phyloP scores from a whole-genome alignment of 1,140 invertebrate species.

The Pseudoatta argentina region DNA sequence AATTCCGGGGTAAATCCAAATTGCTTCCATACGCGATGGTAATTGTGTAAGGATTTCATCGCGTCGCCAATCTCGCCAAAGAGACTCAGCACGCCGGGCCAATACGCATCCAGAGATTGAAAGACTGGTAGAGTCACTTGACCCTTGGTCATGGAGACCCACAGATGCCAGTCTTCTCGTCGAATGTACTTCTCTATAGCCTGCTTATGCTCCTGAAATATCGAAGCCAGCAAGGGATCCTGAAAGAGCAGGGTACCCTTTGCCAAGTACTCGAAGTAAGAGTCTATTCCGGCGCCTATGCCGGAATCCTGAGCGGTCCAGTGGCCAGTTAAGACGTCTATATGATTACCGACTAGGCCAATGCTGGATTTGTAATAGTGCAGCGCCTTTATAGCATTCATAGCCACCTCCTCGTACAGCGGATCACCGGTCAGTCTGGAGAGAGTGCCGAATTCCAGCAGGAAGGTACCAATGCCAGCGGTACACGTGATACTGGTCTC shows the following conservation, averaged over 20 bases:
- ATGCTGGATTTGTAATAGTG: constrained; percentile 95
- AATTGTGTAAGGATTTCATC: constrained; percentile 97
- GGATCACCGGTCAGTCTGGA: constrained; percentile 98
- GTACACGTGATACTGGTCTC: constrained; percentile 99
- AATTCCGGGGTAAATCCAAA: constrained; percentile 99
- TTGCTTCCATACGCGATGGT: constrained; percentile 98
- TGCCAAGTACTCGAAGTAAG: constrained; percentile 99
- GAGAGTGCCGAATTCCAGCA: constrained; percentile 98
- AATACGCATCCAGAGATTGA: constrained; percentile 99
- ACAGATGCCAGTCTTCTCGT: constrained; percentile 98
- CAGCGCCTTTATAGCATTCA: constrained; percentile 95
- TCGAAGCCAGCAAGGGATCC: constrained; percentile 95
- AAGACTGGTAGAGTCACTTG: constrained; percentile 98
- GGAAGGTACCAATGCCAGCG: constrained; percentile 98
- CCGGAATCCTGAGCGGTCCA: constrained; percentile 99
- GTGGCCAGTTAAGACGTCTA: constrained; percentile 97
- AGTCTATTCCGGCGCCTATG: constrained; percentile 97
- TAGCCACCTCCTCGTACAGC: constrained; percentile 97
- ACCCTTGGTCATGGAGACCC: constrained; percentile 98
- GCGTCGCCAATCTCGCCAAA: constrained; percentile 96
- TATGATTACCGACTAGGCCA: constrained; percentile 98
- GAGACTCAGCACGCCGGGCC: constrained; percentile 97
- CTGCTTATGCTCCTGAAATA: constrained; percentile 94
- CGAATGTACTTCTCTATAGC: constrained; percentile 96
- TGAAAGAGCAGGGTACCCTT: constrained; percentile 95